Base-by-base conservation (phyloP, 2,797 vertebrate genomes). In the Pteronotus mesoamericanus region DNA sequence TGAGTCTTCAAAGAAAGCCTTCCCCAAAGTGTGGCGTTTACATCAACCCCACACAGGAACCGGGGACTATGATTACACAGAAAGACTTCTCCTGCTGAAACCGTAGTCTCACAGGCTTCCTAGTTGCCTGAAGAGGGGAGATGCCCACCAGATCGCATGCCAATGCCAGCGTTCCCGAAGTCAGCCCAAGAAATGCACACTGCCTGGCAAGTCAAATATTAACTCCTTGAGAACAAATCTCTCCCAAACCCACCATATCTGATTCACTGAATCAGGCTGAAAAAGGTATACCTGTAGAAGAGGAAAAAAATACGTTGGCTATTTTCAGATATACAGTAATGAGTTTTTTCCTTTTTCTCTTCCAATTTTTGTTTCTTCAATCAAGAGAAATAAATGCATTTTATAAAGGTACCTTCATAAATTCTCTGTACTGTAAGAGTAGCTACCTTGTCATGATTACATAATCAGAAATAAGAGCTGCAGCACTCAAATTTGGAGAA, bases 1-100 rank as follows among this genome's bases (percentile, higher is more conserved):
- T 64, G 37, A 74, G 26, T 78, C 59, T 95, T 91, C 82, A 89
- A 72, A 93, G 84, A 80, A 94, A 75, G 29, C 34, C 68, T 32
- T 94, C 34, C 34, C 39, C 61, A 19, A 89, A 84, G 9, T 42
- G 15, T 29, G 34, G 9, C 2, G 5, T 53, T 93, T n/a, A 69
- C 7, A 66, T 77, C 53, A 82, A 51, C 22, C 5, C 42, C 59
- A 72, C 21, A 87, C 1, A 46, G 24, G 10, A 68, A 19, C 48
- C 72, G 79, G 48, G 18, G 29, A 19, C 22, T 26, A 32, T 42
- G 19, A 66, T 24, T 34, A 72, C 24, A 39, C 18, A n/a, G 29
- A 87, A 1, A 46, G 68, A 44, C 16, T 78, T 83, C 7, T 91
- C 44, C 15, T 86, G 57, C 48, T 21, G 9, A 69, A 59, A 37